Percentiles rank a stretch among this genome's conserved stretches.
phyloP scores from a whole-genome alignment of 2,797 vertebrate genomes.

The Hephaestus fuliginosus region DNA sequence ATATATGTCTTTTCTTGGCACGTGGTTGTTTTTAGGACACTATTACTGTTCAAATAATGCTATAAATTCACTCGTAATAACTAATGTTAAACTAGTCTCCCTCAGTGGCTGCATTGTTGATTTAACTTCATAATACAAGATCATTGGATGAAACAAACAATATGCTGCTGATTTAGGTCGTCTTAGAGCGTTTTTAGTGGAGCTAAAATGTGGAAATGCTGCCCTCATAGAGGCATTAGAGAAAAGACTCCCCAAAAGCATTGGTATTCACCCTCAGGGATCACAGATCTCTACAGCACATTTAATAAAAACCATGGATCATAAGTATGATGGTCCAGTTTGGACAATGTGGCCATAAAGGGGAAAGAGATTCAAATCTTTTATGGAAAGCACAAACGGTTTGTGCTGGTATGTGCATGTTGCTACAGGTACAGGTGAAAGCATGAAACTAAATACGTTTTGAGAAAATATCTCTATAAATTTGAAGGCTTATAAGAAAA shows the following conservation, averaged over 20 bases:
- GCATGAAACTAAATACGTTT: too few species aligned
- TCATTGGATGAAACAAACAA: background rate
- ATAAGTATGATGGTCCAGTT: too few species aligned
- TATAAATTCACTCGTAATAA: background rate
- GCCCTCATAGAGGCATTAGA: too few species aligned
- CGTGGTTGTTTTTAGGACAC: background rate
- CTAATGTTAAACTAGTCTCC: background rate
- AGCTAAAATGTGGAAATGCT: background rate
- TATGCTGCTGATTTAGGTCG: background rate
- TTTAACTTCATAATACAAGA: background rate
- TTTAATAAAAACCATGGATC: background rate
- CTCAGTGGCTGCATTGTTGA: background rate
- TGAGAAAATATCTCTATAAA: background rate
- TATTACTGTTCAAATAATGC: background rate
- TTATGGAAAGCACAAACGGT: too few species aligned
- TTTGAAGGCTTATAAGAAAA: background rate
- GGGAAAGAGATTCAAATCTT: too few species aligned
- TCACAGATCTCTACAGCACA: too few species aligned
- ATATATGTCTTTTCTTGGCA: background rate
- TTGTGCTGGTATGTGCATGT: background rate
- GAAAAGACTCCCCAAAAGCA: too few species aligned
- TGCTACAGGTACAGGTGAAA: background rate
- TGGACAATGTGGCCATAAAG: too few species aligned
- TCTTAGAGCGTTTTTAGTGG: background rate
- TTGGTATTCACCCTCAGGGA: too few species aligned